Evolutionary conservation across 2,888 invertebrate genomes (phyloP), one percentile per base, ranked within the genome.

Genomic region (Mallateleia sp.): DNA sequence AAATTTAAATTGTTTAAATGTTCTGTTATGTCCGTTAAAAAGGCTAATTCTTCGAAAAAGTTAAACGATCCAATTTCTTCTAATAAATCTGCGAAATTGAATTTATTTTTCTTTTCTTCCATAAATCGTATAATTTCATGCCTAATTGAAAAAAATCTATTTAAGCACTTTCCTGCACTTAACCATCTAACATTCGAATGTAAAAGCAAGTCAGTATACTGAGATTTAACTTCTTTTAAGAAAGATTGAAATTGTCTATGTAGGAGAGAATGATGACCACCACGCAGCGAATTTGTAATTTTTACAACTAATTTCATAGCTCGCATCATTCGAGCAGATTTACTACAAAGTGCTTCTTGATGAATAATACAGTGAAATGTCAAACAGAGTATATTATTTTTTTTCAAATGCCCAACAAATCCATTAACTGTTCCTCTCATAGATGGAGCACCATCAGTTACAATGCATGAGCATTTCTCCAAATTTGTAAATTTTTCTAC

Each of bases 361-460:
- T 52, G 52, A 8, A 52, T 66, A 11, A 66, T 50, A 14, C 66
- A 66, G 15, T 66, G 66, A 18, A 66, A 66, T 18, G 50, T 66
- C 9, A 50, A 20, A 50, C 66, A 66, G 8, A 34, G 14, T n/a
- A 69, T 54, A 14, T 69, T 54, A 38, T 69, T 69, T 25, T 67
- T 50, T 38, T 54, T 69, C 18, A 69, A 54, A 8, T 24, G 25
- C 1, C 69, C 69, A 54, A 69, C 54, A 54, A 69, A 54, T 14
- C 69, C 69, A 34, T 28, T 38, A 3, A 18, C 24, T 69, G 54
- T 54, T 0, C 69, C 69, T 6, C 38, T 38, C 69, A 69, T 69
- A 15, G 52, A 54, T 38, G 58, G 71, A 32, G 84, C 66, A 22
- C 77, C 77, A 56, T 77, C 66, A 3, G 77, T 77, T 9, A 56